These are phyloP conservation scores for Rhinoptilus africanus DNA, from an alignment of 2,113 vertebrate genomes.

Conservation along the genomic window DNA sequence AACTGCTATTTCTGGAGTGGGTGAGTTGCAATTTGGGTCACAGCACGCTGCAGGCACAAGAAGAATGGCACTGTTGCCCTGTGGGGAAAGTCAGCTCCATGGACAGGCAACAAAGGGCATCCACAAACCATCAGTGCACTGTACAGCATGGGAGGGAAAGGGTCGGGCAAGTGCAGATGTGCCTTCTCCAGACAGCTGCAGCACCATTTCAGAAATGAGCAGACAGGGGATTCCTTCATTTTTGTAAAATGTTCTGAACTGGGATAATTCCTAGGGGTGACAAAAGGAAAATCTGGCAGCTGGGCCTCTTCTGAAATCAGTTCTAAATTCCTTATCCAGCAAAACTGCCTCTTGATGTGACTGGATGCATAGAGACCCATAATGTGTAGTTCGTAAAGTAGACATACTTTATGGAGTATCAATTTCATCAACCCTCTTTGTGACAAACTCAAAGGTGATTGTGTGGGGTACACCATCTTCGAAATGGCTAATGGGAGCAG, in stretches of 20 bases:
- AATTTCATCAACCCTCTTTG: background rate
- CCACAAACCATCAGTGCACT: background rate
- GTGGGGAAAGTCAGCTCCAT: background rate
- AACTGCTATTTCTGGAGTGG: background rate
- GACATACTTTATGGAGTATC: background rate
- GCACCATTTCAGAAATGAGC: background rate
- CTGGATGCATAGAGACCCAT: background rate
- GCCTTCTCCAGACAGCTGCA: background rate
- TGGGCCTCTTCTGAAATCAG: background rate
- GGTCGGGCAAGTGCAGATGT: background rate
- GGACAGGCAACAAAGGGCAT: background rate
- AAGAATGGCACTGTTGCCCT: background rate
- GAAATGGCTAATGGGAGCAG: background rate
- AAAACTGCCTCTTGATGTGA: background rate
- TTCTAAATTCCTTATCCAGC: background rate
- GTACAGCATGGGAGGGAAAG: background rate
- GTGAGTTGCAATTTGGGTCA: background rate
- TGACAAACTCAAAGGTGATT: background rate
- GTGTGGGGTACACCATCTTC: background rate
- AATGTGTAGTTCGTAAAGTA: background rate
- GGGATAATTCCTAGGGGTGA: background rate
- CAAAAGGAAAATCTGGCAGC: background rate
- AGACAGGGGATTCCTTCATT: background rate
- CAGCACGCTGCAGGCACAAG: rapidly evolving
- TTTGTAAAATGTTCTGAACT: background rate